Conservation (phyloP, 2,888 invertebrate species). For the Sesia bembeciformis region DNA sequence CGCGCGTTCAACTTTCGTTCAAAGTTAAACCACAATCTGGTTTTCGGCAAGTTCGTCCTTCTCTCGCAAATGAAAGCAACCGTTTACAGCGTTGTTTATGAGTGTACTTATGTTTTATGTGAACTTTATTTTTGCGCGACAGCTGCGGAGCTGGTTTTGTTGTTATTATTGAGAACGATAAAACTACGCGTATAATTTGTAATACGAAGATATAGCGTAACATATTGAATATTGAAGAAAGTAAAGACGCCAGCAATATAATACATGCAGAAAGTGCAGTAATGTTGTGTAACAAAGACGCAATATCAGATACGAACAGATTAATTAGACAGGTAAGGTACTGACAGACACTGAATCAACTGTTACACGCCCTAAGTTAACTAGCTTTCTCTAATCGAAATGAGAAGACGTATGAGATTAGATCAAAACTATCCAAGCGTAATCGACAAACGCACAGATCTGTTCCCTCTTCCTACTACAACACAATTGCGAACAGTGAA, state of each 20-base stretch:
- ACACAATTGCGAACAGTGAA: conserved; percentile 34
- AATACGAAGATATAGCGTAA: no score
- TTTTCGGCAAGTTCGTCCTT: not conserved
- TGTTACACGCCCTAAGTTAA: conserved; percentile 14
- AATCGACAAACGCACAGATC: conserved; percentile 42
- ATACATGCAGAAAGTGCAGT: no score
- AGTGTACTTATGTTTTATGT: not conserved
- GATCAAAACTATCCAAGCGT: conserved; percentile 49
- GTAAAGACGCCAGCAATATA: no score
- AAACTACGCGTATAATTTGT: no score
- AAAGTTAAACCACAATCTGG: not conserved
- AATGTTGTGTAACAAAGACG: no score
- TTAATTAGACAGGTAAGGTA: not conserved
- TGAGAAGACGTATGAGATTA: conserved; percentile 41
- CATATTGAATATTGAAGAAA: no score
- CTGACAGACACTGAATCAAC: conserved; percentile 1
- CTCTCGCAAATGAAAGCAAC: not conserved
- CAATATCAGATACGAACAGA: not conserved
- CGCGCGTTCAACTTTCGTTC: not conserved
- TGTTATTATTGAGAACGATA: no score
- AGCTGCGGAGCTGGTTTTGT: not conserved
- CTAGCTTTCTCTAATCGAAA: conserved; percentile 51
- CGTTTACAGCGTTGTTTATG: not conserved
- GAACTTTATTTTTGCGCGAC: not conserved
- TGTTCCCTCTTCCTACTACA: conserved; percentile 32